phyloP scores from a whole-genome alignment of 2,113 vertebrate species.

The Dicentrarchus labrax region DNA sequence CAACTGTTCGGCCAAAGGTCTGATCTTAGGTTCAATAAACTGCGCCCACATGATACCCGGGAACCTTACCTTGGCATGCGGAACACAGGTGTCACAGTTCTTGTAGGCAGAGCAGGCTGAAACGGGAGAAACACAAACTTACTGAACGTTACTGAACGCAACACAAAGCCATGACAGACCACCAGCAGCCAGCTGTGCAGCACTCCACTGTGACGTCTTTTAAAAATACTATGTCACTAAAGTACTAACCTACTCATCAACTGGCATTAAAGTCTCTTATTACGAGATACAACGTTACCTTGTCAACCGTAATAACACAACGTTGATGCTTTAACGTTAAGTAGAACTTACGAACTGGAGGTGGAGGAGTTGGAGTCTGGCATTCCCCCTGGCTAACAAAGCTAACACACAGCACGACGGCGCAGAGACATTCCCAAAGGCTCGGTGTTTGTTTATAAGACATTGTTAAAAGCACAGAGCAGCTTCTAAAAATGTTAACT shows the following conservation, averaged over 20 bases:
- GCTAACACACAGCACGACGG: slow-evolving; percentile 44
- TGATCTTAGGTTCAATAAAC: fast-evolving
- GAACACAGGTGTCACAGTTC: slow-evolving; percentile 67
- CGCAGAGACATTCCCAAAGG: not conserved
- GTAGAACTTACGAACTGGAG: slow-evolving; percentile 44
- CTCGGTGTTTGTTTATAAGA: not conserved
- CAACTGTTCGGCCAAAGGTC: not conserved
- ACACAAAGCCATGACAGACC: not conserved
- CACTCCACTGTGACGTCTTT: slow-evolving; percentile 19
- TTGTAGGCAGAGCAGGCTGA: slow-evolving; percentile 62
- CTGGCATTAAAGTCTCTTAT: fast-evolving
- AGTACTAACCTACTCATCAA: not conserved
- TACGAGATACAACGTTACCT: not conserved
- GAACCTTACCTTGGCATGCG: slow-evolving; percentile 58
- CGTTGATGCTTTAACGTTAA: not conserved
- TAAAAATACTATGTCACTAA: not conserved
- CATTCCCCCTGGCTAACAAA: slow-evolving; percentile 51
- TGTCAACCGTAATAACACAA: not conserved
- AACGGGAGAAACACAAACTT: not conserved
- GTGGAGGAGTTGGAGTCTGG: slow-evolving; percentile 33
- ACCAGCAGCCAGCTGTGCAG: not conserved
- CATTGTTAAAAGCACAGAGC: not conserved
- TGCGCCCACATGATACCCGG: fast-evolving
- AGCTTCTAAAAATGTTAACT: not conserved
- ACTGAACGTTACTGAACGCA: not conserved